A percentile compares a stretch with the other conserved stretches of the same genome.
Evolutionary conservation across 2,113 vertebrate genomes (phyloP).

Genomic region (Calidris pygmaea): DNA sequence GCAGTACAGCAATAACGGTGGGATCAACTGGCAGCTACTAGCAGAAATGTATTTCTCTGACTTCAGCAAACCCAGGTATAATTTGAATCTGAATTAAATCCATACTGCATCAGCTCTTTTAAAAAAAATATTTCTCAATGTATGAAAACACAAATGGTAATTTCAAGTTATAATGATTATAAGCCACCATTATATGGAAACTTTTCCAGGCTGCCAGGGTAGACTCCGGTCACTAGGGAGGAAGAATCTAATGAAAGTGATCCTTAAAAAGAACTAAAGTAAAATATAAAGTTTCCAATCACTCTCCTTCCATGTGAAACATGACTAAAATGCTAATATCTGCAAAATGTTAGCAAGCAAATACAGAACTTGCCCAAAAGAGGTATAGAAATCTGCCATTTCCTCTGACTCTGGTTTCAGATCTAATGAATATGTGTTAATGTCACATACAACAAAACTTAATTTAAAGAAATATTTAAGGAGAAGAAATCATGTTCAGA

Average conservation of each 20-base stretch:
- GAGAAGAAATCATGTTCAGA: neutral
- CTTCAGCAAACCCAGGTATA: slow-evolving; percentile 91
- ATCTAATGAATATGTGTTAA: neutral
- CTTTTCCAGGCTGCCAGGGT: neutral
- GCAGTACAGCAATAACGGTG: slow-evolving; percentile 95
- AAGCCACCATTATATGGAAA: neutral
- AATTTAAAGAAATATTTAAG: neutral
- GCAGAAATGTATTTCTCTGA: slow-evolving; percentile 99
- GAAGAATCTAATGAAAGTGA: neutral
- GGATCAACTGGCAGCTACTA: slow-evolving; percentile 94
- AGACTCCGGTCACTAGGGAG: neutral
- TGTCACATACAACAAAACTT: neutral
- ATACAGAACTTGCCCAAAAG: neutral
- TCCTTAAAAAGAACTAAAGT: neutral
- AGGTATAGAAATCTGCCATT: neutral
- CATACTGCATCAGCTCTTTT: neutral
- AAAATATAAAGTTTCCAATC: neutral
- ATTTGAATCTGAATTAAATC: neutral
- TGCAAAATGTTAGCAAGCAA: neutral
- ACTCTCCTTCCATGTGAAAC: neutral
- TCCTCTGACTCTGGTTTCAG: neutral
- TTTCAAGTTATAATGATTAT: neutral
- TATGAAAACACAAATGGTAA: neutral
- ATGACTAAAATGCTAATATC: neutral
- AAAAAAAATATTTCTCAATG: neutral